Evolutionary conservation across 1,140 invertebrate genomes (phyloP).

Genomic region (Eupeodes corollae): DNA sequence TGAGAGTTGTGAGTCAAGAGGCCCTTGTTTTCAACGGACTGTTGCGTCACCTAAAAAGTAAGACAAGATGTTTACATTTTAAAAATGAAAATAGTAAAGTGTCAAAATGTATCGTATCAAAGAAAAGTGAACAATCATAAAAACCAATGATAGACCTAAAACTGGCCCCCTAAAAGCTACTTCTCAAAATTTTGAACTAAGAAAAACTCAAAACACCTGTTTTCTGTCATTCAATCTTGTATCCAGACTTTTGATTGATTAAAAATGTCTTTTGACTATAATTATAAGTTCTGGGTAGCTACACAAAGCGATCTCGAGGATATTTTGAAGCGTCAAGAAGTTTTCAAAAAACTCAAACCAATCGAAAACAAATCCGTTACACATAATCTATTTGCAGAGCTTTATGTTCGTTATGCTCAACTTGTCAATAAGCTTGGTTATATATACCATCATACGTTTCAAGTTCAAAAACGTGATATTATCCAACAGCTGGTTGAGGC

Average conservation of each 20-base stretch:
- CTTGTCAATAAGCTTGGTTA: conserved; percentile 25
- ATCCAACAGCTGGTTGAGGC: conserved; percentile 44
- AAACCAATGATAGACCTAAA: too few relatives aligned
- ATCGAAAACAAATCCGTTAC: conserved; percentile 4
- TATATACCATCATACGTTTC: conserved; percentile 50
- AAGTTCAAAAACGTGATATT: conserved; percentile 49
- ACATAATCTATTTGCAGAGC: conserved; percentile 17
- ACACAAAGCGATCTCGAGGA: conserved; percentile 7
- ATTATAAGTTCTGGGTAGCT: conserved; percentile 13
- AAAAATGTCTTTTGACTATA: conserved; percentile 10
- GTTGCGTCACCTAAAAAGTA: too few relatives aligned
- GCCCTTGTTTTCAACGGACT: too few relatives aligned
- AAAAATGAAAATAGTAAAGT: too few relatives aligned
- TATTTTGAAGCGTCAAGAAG: conserved; percentile 8
- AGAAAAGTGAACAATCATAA: too few relatives aligned
- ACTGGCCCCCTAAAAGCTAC: too few relatives aligned
- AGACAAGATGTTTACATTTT: too few relatives aligned
- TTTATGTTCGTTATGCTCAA: conserved; percentile 27
- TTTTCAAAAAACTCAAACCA: conserved; percentile 6
- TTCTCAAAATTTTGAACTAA: too few relatives aligned
- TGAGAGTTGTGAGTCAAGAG: too few relatives aligned
- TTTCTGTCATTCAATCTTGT: not conserved
- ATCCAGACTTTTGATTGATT: not conserved
- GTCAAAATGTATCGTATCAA: too few relatives aligned
- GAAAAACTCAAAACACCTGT: too few relatives aligned